phyloP scores from a whole-genome alignment of 2,888 invertebrate species.

The Agrotis ipsilon region DNA sequence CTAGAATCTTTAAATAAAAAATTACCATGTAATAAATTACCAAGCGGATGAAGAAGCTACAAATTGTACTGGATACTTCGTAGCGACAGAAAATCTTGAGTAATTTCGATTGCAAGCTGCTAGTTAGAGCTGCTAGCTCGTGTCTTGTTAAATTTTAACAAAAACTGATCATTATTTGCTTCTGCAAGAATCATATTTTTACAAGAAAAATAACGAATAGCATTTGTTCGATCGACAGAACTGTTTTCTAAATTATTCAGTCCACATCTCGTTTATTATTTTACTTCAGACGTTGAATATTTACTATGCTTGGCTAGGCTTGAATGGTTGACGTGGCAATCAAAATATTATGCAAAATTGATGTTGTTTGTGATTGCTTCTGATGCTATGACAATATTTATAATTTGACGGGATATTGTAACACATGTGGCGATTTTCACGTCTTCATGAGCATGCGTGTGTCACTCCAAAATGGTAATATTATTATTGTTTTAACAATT shows the following conservation, averaged over 20 bases:
- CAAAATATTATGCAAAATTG: constrained; percentile 23
- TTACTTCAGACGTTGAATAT: constrained; percentile 41
- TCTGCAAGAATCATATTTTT: not conserved
- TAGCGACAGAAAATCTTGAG: not conserved
- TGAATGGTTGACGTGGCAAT: constrained; percentile 5
- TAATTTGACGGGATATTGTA: constrained; percentile 15
- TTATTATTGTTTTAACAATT: not conserved
- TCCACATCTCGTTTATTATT: constrained; percentile 5
- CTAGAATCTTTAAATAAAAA: constrained; percentile 9
- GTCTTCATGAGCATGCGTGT: not conserved
- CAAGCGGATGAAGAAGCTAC: constrained; percentile 2
- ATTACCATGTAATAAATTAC: constrained; percentile 6
- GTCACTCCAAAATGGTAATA: no score
- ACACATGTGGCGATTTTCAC: constrained; percentile 7
- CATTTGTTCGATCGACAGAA: not conserved
- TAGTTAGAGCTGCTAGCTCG: constrained; percentile 2
- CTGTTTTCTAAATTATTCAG: constrained; percentile 26
- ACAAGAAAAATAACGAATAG: not conserved
- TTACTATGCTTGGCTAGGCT: constrained; percentile 4
- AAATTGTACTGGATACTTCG: constrained; percentile 17
- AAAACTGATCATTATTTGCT: not conserved
- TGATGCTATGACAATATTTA: constrained; percentile 27
- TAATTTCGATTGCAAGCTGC: constrained; percentile 5
- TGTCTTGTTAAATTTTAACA: not conserved
- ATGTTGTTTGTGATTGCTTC: constrained; percentile 10